Evolutionary conservation across 2,888 invertebrate species (phyloP), one percentile per base, ranked within the genome.

Genomic region (Diabrotica balteata): DNA sequence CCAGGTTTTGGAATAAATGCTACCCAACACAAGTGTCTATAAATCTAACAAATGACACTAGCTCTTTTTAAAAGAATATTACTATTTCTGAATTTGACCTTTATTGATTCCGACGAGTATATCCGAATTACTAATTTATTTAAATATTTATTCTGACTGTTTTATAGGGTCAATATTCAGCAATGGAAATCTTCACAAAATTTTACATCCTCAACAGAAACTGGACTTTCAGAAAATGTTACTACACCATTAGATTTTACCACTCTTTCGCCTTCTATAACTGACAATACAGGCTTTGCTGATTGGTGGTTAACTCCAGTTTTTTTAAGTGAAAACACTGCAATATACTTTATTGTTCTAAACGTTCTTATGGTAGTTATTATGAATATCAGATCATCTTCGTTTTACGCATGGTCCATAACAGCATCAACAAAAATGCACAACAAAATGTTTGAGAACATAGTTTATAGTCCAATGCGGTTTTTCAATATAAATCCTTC

Each of bases 401-500:
- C 81, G 0, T 89, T 89, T 78, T 90, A 89, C 76, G 76, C 79
- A 55, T 79, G 84, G 64, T 86, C 86, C 72, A 83, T 87, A 74
- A 80, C 80, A 11, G 85, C 88, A 0, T 88, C 89, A 0, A 81
- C 81, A 60, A 82, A 75, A 52, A 80, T 90, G 1, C 90, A 90
- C 77, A 84, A 86, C 71, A 77, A 72, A 9, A 89, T 80, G 79
- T 77, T 80, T 69, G 50, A 61, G 42, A 84, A 86, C 63, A 85
- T 91, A 7, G 86, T 90, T 22, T 83, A 87, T 51, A 86, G 89
- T 1, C 87, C 88, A 0, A 88, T 90, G 82, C 80, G 84, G 65
- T 92, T 92, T 80, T 91, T 91, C 80, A 90, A 90, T 74, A 86
- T 84, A 0, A 91, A 91, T 78, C 88, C 90, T 1, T 85, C 86